Evolutionary conservation across 2,888 invertebrate species (phyloP).

Genomic region (Prenolepis imparis): DNA sequence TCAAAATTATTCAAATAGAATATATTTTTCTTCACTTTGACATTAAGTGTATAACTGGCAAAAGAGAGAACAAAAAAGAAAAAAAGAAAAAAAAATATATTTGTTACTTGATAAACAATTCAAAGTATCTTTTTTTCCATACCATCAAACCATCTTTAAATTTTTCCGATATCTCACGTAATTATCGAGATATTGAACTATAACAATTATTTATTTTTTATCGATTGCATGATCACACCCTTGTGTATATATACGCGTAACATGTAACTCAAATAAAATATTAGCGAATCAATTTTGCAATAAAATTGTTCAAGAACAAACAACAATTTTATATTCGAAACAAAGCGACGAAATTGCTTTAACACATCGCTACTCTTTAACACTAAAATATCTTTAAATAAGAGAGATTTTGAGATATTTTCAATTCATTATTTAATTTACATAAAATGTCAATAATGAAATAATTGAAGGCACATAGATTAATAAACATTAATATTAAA

Average conservation of each 20-base stretch:
- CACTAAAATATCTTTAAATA: conserved; percentile 8
- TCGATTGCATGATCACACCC: not conserved
- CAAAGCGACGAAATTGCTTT: not conserved
- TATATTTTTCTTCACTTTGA: not conserved
- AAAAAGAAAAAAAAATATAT: not conserved
- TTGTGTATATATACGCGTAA: not conserved
- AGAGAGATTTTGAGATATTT: not conserved
- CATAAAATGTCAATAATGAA: not conserved
- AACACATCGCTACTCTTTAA: conserved; percentile 1
- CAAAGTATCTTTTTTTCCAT: not conserved
- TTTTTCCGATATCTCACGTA: not conserved
- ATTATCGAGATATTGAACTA: not conserved
- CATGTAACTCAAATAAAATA: conserved; percentile 25
- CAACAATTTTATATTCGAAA: not conserved
- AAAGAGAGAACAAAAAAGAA: not conserved
- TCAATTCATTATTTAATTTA: not conserved
- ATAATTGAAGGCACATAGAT: not conserved
- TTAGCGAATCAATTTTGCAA: not conserved
- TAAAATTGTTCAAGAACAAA: conserved; percentile 6
- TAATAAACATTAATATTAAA: not conserved
- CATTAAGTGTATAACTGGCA: not conserved
- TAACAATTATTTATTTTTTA: not conserved
- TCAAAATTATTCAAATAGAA: not conserved
- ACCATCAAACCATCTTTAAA: not conserved
- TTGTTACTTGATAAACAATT: not conserved